Evolutionary conservation across 2,888 invertebrate species (phyloP).

Genomic region (Scaptomyza parva): DNA sequence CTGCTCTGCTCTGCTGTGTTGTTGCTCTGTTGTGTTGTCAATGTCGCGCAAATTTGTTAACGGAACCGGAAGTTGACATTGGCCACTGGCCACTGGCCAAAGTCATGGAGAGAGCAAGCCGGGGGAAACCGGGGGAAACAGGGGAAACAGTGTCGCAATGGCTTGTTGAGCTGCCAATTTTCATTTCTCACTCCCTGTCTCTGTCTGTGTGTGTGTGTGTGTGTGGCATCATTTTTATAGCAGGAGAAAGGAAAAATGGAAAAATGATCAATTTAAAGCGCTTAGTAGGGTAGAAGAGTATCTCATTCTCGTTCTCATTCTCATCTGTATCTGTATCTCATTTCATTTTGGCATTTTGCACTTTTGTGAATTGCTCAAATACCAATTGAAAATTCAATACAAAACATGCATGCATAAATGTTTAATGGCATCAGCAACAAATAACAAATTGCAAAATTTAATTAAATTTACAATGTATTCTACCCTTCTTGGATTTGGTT

Average conservation of each 20-base stretch:
- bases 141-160: neutral
- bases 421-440: conserved; percentile 36
- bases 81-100: conserved; percentile 32
- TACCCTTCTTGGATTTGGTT: conserved; percentile 42
- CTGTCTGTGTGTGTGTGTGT: neutral
- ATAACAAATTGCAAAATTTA: conserved; percentile 59
- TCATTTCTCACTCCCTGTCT: neutral
- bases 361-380: conserved; percentile 42
- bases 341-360: conserved; percentile 29
- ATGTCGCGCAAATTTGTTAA: conserved; percentile 43
- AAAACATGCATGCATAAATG: conserved; percentile 43
- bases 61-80: conserved; percentile 43
- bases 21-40: too few relatives aligned
- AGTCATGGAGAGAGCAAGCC: too few relatives aligned
- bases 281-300: too few relatives aligned
- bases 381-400: conserved; percentile 50
- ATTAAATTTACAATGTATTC: conserved; percentile 65
- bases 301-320: too few relatives aligned
- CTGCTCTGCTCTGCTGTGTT: too few relatives aligned
- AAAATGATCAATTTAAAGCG: conserved; percentile 45
- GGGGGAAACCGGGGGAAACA: neutral
- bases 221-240: conserved; percentile 33
- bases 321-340: too few relatives aligned
- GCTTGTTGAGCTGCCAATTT: conserved; percentile 5
- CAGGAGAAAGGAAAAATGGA: neutral